phyloP scores from a whole-genome alignment of 2,797 vertebrate species.

The Notolepis coatsorum region DNA sequence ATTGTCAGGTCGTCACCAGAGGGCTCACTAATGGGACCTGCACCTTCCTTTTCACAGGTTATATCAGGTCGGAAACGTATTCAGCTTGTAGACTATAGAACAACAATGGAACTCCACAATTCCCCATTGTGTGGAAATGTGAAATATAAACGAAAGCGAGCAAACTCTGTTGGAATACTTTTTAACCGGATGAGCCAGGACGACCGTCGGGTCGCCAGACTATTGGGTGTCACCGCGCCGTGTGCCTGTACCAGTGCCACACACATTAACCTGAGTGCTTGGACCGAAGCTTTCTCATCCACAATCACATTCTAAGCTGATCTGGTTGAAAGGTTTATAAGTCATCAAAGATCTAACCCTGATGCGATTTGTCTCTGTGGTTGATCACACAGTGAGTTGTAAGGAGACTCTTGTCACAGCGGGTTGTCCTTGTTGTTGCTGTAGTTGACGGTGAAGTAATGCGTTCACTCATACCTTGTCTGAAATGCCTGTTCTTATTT shows the following conservation, averaged over 20 bases:
- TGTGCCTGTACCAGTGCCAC: conserved; percentile 3
- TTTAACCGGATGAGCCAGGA: too few relatives aligned
- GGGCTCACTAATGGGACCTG: too few relatives aligned
- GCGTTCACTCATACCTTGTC: conserved; percentile 38
- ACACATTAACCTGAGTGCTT: not conserved
- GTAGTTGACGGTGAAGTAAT: conserved; percentile 11
- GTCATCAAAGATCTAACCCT: conserved; percentile 35
- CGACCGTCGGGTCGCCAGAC: conserved; percentile 1
- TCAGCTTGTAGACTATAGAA: too few relatives aligned
- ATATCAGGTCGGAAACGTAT: too few relatives aligned
- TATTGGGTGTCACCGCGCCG: conserved; percentile 23
- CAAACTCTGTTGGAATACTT: too few relatives aligned
- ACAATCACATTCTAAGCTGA: conserved; percentile 23
- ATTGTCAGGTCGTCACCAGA: too few relatives aligned
- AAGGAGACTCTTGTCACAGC: not conserved
- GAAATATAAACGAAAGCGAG: too few relatives aligned
- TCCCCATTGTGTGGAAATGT: too few relatives aligned
- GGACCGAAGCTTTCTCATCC: conserved; percentile 38
- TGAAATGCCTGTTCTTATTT: conserved; percentile 2
- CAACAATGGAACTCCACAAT: too few relatives aligned
- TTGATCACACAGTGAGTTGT: conserved; percentile 24
- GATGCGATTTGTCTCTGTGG: conserved; percentile 40
- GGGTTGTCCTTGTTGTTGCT: conserved; percentile 2
- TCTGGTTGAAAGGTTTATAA: conserved; percentile 47
- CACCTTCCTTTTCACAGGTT: too few relatives aligned